phyloP scores from a whole-genome alignment of 2,113 vertebrate genomes.

The Rhabdornis inornatus region DNA sequence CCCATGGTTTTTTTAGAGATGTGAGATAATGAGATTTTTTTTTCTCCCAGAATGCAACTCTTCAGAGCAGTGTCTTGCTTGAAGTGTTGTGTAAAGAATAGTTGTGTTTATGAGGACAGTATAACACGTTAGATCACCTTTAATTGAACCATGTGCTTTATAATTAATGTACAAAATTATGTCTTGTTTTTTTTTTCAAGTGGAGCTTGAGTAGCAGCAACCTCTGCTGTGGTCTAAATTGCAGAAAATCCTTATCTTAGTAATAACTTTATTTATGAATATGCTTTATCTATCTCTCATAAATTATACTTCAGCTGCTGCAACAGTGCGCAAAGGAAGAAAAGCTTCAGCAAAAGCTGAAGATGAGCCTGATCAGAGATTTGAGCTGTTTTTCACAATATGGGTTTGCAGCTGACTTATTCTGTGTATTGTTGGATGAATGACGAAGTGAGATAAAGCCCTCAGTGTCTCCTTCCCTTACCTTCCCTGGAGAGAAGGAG shows the following conservation, averaged over 20 bases:
- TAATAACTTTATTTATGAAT: neutral
- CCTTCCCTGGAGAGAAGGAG: neutral
- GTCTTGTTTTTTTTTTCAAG: neutral
- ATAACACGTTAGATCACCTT: neutral
- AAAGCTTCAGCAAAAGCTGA: neutral
- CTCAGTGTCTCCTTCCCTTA: neutral
- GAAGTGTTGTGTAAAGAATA: neutral
- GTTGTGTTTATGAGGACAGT: neutral
- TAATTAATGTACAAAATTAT: neutral
- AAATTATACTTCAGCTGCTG: neutral
- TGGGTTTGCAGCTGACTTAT: neutral
- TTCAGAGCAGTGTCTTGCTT: neutral
- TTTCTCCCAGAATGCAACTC: neutral
- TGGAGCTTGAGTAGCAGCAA: neutral
- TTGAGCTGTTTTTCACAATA: neutral
- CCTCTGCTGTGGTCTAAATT: conserved; percentile 16
- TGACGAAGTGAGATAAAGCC: neutral
- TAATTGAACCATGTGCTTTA: neutral
- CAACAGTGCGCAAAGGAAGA: neutral
- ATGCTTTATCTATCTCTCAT: neutral
- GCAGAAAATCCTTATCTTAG: neutral
- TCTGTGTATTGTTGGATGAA: neutral
- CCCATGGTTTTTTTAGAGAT: conserved; percentile 10
- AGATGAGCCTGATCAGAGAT: neutral
- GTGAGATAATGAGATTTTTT: neutral